These are phyloP conservation scores for Carollia perspicillata DNA, from an alignment of 2,113 vertebrate genomes.

Conservation along the genomic window DNA sequence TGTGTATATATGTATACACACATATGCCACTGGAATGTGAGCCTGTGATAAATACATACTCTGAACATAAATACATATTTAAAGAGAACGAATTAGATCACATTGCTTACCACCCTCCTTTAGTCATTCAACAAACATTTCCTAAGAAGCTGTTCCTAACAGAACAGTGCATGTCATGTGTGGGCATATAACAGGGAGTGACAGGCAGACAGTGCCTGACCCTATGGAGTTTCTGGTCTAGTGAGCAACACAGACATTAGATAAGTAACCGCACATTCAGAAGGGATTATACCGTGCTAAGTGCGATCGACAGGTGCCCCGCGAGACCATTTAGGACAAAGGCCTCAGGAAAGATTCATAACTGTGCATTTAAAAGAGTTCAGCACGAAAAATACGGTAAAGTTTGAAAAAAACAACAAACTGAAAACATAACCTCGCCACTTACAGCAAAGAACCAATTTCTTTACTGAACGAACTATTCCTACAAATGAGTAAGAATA, in stretches of 20 bases:
- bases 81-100: not conserved
- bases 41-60: not conserved
- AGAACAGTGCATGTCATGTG: fast-evolving
- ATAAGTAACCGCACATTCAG: not conserved
- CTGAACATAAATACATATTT: not conserved
- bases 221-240: not conserved
- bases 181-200: not conserved
- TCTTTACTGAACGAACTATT: not conserved
- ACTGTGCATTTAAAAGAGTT: not conserved
- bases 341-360: not conserved
- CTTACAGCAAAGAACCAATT: not conserved
- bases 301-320: not conserved
- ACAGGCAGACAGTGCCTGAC: not conserved
- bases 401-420: not conserved
- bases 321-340: not conserved
- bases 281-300: not conserved
- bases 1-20: not conserved
- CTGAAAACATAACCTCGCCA: not conserved
- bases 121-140: not conserved
- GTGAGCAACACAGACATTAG: not conserved
- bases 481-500: not conserved
- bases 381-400: not conserved
- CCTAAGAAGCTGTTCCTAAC: not conserved
- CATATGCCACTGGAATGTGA: not conserved
- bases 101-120: not conserved